Percentiles rank a stretch among this genome's conserved stretches.
phyloP scores from a whole-genome alignment of 2,113 vertebrate species.

The Sturnira hondurensis region DNA sequence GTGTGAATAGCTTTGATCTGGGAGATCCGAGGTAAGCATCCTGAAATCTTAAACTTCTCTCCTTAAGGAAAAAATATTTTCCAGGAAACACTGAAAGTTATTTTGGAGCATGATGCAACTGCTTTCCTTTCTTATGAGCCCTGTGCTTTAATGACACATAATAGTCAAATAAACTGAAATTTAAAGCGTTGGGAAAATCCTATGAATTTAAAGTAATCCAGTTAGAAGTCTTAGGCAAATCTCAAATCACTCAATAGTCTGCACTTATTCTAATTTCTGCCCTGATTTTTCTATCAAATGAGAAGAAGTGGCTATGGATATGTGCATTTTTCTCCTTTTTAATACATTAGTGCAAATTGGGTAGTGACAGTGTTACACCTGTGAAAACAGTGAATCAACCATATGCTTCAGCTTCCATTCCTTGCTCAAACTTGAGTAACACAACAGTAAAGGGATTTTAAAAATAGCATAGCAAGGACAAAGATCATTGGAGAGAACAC shows the following conservation, averaged over 20 bases:
- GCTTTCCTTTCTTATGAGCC: background rate
- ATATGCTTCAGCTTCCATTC: background rate
- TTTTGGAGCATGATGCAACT: constrained; percentile 16
- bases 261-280: background rate
- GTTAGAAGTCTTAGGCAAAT: background rate
- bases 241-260: background rate
- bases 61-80: constrained; percentile 15
- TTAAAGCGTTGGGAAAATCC: background rate
- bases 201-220: background rate
- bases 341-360: background rate
- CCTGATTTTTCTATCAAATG: constrained; percentile 5
- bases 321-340: background rate
- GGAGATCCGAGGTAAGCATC: constrained; percentile 34
- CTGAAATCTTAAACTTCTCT: constrained; percentile 31
- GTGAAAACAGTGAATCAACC: background rate
- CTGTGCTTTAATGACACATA: constrained; percentile 26
- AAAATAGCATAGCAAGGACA: background rate
- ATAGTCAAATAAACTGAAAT: background rate
- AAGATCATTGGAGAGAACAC: background rate
- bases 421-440: background rate
- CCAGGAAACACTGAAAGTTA: constrained; percentile 26
- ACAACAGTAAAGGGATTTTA: background rate
- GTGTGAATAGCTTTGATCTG: constrained; percentile 33
- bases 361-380: background rate
- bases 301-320: background rate